Conservation (phyloP, 2,113 vertebrate species). For the Meles meles region DNA sequence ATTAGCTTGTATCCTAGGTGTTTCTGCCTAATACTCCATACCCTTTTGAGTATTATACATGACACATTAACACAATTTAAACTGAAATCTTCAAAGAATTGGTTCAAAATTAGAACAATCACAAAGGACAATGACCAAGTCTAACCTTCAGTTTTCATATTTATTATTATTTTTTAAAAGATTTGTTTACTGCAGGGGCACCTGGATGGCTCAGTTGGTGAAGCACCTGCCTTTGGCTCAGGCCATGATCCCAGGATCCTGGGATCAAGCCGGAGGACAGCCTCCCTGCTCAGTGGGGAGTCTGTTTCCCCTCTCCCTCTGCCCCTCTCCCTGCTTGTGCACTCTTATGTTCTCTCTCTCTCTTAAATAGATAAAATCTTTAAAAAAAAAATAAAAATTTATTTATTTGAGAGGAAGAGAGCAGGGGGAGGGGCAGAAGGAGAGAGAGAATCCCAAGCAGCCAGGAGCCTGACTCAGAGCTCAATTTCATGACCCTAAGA, state of each 20-base stretch:
- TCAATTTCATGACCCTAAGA: neutral
- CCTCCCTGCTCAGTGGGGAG: too few relatives aligned
- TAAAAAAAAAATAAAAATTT: neutral
- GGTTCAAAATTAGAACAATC: neutral
- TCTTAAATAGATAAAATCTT: too few relatives aligned
- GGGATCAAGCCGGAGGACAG: too few relatives aligned
- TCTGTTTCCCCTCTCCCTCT: too few relatives aligned
- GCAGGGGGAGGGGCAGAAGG: neutral
- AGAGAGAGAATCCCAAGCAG: neutral
- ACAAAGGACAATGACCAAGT: neutral
- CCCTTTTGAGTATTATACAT: neutral
- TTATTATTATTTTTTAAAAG: neutral
- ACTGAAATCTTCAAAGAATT: neutral
- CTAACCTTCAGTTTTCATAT: neutral
- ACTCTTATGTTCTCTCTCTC: too few relatives aligned
- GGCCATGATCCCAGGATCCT: too few relatives aligned
- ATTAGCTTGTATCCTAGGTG: neutral
- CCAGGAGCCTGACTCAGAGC: neutral
- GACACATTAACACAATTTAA: neutral
- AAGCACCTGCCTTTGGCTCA: too few relatives aligned
- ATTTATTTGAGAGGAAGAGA: neutral
- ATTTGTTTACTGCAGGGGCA: neutral
- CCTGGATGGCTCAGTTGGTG: too few relatives aligned
- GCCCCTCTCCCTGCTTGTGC: too few relatives aligned
- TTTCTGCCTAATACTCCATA: neutral